Percentiles rank a stretch among this genome's conserved stretches.
Evolutionary conservation across 2,888 invertebrate species (phyloP).

Genomic region (Chaetogeoica ovagalla): DNA sequence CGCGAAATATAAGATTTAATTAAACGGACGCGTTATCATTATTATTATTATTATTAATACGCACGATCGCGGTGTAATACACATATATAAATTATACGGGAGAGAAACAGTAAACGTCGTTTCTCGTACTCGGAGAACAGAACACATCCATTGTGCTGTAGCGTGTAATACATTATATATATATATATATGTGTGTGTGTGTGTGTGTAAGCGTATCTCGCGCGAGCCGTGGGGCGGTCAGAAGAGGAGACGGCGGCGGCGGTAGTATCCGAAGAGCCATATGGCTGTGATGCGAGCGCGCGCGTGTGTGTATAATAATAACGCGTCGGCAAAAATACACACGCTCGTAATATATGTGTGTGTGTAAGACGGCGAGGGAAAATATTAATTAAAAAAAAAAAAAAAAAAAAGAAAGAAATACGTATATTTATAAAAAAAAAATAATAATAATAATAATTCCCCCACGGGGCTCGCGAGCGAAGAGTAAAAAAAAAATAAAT

Average conservation of each 20-base stretch:
- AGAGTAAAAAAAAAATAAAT: background rate
- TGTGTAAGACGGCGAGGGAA: background rate
- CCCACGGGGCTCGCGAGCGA: slow-evolving; percentile 35
- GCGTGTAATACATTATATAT: no score
- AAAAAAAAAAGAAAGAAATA: no score
- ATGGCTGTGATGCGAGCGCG: background rate
- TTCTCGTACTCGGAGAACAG: slow-evolving; percentile 24
- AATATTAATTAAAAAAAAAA: slow-evolving; percentile 45
- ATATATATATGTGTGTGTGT: no score
- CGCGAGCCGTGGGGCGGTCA: background rate
- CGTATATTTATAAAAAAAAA: background rate
- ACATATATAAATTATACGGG: no score
- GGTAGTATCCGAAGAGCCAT: slow-evolving; percentile 18
- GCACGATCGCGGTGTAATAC: no score
- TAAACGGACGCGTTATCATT: no score
- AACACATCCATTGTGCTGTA: slow-evolving; percentile 27
- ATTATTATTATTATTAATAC: no score
- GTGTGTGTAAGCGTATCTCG: background rate
- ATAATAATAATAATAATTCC: slow-evolving; percentile 48
- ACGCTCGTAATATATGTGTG: background rate
- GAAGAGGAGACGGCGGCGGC: background rate
- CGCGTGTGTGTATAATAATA: slow-evolving; percentile 36
- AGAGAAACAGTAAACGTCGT: no score
- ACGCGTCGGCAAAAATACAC: slow-evolving; percentile 43
- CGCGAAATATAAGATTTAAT: no score